A percentile compares a stretch with the other conserved stretches of the same genome.
These are phyloP conservation scores for Hystrix cristata DNA, from an alignment of 2,113 vertebrate genomes.

Conservation along the genomic window DNA sequence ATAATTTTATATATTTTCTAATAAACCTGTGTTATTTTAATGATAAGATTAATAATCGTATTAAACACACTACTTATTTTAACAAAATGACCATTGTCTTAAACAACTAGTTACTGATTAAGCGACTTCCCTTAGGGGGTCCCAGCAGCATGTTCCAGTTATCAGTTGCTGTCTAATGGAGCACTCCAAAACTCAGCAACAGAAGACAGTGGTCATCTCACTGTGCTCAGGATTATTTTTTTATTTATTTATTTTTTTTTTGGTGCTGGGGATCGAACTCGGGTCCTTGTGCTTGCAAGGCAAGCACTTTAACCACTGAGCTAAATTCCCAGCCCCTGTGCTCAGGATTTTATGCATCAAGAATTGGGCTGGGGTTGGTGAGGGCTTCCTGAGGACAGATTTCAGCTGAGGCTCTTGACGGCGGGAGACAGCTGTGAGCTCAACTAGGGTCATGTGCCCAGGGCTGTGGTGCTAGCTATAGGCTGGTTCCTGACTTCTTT, in stretches of 20 bases:
- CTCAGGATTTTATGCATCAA: neutral
- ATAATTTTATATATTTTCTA: constrained; percentile 32
- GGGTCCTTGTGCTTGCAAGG: no score
- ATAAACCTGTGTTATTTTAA: constrained; percentile 48
- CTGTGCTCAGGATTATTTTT: neutral
- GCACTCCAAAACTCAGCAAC: neutral
- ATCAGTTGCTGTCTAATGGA: neutral
- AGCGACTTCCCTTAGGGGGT: neutral
- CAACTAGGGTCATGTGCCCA: neutral
- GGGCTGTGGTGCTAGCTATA: neutral
- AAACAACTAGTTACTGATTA: constrained; percentile 32
- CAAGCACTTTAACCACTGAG: no score
- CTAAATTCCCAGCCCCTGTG: no score
- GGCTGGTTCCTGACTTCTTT: neutral
- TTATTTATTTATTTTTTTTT: no score
- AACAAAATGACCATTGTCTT: neutral
- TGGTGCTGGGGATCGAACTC: no score
- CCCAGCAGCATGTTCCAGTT: neutral
- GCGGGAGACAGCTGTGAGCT: neutral
- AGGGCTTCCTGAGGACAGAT: neutral
- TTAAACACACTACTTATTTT: constrained; percentile 42
- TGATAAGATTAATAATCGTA: constrained; percentile 52
- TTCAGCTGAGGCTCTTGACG: neutral
- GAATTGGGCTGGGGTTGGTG: neutral
- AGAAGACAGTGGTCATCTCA: neutral